Evolutionary conservation across 2,113 vertebrate species (phyloP).

Genomic region (Mirza zaza): DNA sequence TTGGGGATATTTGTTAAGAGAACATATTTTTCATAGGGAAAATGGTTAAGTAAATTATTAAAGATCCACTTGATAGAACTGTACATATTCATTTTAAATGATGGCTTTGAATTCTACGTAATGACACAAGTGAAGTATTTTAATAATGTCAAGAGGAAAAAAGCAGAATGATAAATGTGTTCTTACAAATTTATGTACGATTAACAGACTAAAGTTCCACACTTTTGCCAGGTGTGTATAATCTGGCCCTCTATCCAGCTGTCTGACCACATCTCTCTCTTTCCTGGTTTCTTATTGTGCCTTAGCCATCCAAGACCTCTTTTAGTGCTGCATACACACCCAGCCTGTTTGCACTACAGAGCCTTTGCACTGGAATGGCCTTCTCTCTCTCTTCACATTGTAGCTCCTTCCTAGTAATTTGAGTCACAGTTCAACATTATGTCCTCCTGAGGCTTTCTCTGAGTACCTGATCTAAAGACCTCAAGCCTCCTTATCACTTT

Average conservation of each 20-base stretch:
- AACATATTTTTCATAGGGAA: not conserved
- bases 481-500: not conserved
- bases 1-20: not conserved
- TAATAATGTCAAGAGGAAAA: not conserved
- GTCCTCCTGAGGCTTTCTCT: not conserved
- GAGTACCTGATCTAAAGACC: not conserved
- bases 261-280: not conserved
- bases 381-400: not conserved
- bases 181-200: not conserved
- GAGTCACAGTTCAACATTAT: not conserved
- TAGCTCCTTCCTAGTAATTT: not conserved
- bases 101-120: not conserved
- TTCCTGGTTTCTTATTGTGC: not conserved
- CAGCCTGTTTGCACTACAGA: not conserved
- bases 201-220: not conserved
- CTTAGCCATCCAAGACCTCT: not conserved
- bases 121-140: not conserved
- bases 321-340: not conserved
- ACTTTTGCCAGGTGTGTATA: not conserved
- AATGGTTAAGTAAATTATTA: not conserved
- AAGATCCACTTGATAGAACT: not conserved
- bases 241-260: not conserved
- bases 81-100: slow-evolving; percentile 10
- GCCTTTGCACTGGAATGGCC: not conserved
- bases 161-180: not conserved